Evolutionary conservation across 2,888 invertebrate genomes (phyloP).

Genomic region (Uropetala carovei): DNA sequence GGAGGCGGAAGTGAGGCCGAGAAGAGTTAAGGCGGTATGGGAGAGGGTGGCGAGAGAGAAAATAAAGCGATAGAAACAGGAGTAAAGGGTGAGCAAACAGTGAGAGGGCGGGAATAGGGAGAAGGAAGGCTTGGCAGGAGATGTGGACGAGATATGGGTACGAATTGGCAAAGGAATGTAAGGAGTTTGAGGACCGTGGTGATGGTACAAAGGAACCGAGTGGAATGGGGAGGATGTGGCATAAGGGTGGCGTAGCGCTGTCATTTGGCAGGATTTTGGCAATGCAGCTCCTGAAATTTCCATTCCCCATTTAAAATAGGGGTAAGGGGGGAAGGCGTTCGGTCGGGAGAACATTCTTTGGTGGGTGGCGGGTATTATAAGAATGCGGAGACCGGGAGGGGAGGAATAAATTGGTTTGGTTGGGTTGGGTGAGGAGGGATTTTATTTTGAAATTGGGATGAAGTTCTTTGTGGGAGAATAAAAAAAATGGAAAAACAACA

Average conservation of each 20-base stretch:
- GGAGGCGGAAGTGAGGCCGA: no score
- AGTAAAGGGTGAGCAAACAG: not conserved
- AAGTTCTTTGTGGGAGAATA: constrained; percentile 12
- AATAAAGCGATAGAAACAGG: not conserved
- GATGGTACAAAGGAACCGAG: not conserved
- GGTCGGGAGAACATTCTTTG: not conserved
- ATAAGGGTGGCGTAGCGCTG: not conserved
- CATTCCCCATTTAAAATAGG: not conserved
- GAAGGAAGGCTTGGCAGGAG: not conserved
- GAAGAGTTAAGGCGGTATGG: no score
- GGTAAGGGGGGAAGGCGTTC: not conserved
- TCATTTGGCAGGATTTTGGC: constrained; percentile 28
- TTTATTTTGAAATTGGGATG: constrained; percentile 14
- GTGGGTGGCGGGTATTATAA: not conserved
- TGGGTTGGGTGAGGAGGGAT: not conserved
- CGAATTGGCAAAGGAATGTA: constrained; percentile 1
- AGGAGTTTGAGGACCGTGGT: not conserved
- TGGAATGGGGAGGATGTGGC: not conserved
- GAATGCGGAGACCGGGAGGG: not conserved
- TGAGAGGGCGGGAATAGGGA: not conserved
- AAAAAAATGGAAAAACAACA: not conserved
- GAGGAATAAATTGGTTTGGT: not conserved
- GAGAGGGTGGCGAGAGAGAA: not conserved
- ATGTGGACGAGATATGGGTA: not conserved
- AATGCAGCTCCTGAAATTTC: constrained; percentile 16